Conservation (phyloP, 1,140 invertebrate genomes). For the Zelostemma sp. region DNA sequence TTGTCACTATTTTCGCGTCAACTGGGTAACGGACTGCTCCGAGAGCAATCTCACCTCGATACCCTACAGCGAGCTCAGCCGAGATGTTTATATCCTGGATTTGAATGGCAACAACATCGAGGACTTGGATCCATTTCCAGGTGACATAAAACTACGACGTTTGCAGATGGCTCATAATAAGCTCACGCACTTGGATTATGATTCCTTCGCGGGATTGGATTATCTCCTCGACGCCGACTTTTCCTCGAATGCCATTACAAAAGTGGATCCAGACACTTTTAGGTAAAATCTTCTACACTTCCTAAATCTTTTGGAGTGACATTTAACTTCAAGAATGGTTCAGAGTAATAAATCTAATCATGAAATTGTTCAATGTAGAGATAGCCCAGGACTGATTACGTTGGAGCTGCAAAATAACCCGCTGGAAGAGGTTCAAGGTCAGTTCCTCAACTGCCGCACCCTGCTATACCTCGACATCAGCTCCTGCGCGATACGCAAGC, state of each 20-base stretch:
- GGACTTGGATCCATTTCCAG: conserved; percentile 73
- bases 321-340: too few relatives aligned
- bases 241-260: conserved; percentile 75
- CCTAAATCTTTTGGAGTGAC: background rate
- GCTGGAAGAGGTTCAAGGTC: conserved; percentile 73
- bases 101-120: conserved; percentile 79
- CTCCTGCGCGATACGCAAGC: conserved; percentile 72
- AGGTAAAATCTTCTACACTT: conserved; percentile 66
- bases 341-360: too few relatives aligned
- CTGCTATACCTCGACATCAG: conserved; percentile 78
- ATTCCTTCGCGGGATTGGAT: conserved; percentile 75
- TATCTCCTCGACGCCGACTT: conserved; percentile 80
- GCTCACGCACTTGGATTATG: conserved; percentile 73
- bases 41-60: conserved; percentile 80
- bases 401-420: conserved; percentile 80
- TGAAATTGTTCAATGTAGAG: too few relatives aligned
- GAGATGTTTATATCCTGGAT: conserved; percentile 79
- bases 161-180: conserved; percentile 79
- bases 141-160: conserved; percentile 76
- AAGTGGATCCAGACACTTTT: conserved; percentile 77
- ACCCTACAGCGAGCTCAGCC: conserved; percentile 77
- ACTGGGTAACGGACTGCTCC: conserved; percentile 83
- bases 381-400: conserved; percentile 77
- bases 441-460: conserved; percentile 76
- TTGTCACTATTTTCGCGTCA: conserved; percentile 82